Evolutionary conservation across 2,797 vertebrate species (phyloP).

Genomic region (Enteromius fasciolatus): DNA sequence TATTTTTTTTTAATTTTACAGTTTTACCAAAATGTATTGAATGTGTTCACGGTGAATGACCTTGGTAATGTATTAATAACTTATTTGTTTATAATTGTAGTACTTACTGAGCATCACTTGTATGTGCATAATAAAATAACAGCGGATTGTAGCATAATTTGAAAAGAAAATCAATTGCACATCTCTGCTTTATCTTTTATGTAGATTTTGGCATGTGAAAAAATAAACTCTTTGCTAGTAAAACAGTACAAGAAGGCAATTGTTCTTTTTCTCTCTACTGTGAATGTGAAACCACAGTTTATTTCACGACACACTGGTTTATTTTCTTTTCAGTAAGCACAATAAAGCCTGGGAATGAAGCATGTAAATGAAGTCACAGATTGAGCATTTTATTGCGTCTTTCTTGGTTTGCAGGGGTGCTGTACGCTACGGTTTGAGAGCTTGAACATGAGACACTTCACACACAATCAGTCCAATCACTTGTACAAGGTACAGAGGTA

Average conservation of each 20-base stretch:
- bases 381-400: conserved; percentile 7
- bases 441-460: conserved; percentile 25
- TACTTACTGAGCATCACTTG: conserved; percentile 30
- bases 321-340: conserved; percentile 55
- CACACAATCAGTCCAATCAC: conserved; percentile 4
- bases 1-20: background rate
- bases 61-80: conserved; percentile 8
- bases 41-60: conserved; percentile 12
- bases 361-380: conserved; percentile 37
- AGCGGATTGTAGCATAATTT: conserved; percentile 58
- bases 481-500: conserved; percentile 19
- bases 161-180: conserved; percentile 56
- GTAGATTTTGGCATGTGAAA: conserved; percentile 70
- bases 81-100: conserved; percentile 20
- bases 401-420: conserved; percentile 45
- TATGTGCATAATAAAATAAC: conserved; percentile 49
- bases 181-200: conserved; percentile 58
- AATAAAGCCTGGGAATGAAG: conserved; percentile 55
- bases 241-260: conserved; percentile 57
- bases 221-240: conserved; percentile 79
- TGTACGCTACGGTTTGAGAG: conserved; percentile 62
- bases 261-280: conserved; percentile 39
- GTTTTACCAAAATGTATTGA: conserved; percentile 28
- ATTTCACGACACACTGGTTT: conserved; percentile 36
- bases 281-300: conserved; percentile 23